phyloP scores from a whole-genome alignment of 2,888 invertebrate genomes.

The Calameuta idolon region DNA sequence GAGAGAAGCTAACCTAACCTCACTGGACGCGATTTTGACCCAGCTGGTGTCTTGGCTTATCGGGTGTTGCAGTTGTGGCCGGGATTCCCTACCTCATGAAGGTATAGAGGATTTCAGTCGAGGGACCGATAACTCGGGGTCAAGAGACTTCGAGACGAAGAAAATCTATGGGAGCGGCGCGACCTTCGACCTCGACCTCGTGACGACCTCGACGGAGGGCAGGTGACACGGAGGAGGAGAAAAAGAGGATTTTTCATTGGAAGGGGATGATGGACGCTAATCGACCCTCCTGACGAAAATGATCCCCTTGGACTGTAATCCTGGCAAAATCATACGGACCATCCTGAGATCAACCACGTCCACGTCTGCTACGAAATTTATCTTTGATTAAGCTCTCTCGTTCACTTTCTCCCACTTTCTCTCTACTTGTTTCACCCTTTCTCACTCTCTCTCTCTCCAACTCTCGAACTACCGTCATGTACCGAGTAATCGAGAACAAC shows the following conservation, averaged over 20 bases:
- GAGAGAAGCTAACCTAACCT: no score
- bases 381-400: constrained; percentile 23
- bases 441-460: constrained; percentile 19
- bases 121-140: neutral
- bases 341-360: neutral
- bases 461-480: constrained; percentile 14
- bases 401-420: constrained; percentile 9
- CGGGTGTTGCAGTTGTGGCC: constrained; percentile 64
- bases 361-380: constrained; percentile 17
- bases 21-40: constrained; percentile 17
- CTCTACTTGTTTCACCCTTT: constrained; percentile 16
- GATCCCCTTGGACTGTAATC: no score
- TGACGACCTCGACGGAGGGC: no score
- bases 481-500: neutral
- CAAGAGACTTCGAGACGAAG: neutral
- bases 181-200: no score
- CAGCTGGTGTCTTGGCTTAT: constrained; percentile 30
- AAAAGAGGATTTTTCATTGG: no score
- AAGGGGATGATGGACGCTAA: no score
- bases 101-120: constrained; percentile 43
- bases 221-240: no score
- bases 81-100: constrained; percentile 65
- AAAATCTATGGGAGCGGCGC: neutral
- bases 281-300: no score
- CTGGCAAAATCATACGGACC: no score